Evolutionary conservation across 1,140 invertebrate genomes (phyloP), one percentile per base, ranked within the genome.

Genomic region (Aethina tumida): DNA sequence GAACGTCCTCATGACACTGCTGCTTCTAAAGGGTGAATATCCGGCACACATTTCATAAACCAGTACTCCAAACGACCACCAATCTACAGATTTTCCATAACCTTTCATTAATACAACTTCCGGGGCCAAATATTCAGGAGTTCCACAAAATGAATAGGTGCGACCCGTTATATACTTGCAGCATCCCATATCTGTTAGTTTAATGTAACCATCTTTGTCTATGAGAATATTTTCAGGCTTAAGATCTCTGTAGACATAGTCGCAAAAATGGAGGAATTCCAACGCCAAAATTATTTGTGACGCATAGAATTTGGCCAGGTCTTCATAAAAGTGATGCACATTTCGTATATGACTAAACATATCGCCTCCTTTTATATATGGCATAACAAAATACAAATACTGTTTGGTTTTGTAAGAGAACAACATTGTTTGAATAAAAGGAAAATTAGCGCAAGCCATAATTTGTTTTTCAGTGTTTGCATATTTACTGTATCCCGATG

Each of bases 11-110:
- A 91, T 86, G 0, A 80, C 80, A 43, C 89, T 80, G 9, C 75
- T 71, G 3, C 77, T 71, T 39, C 77, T 82, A 60, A 96, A 96
- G 0, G 92, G 92, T 0, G 84, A 74, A 52, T 77, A 79, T 16
- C 88, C 87, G 10, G 88, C 86, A 9, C 83, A 81, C 87, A 92
- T 91, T 70, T 91, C 87, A 62, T 88, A 92, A 10, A 91, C 83
- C 29, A 97, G 70, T 0, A 97, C 88, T 12, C 93, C 92, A 2
- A 96, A 71, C 15, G 92, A 89, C 92, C 92, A 97, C 91, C 91
- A 97, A 60, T 99, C 96, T 1, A 99, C 96, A 15, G 96, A 95
- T 69, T 96, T 97, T 66, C 97, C 97, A 67, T 99, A 99, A 34
- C 95, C 95, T 63, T 89, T 87, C 53, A 86, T 89, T 46, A 97